Base-by-base conservation (phyloP, 2,888 invertebrate species). In the Steinernema hermaphroditum region DNA sequence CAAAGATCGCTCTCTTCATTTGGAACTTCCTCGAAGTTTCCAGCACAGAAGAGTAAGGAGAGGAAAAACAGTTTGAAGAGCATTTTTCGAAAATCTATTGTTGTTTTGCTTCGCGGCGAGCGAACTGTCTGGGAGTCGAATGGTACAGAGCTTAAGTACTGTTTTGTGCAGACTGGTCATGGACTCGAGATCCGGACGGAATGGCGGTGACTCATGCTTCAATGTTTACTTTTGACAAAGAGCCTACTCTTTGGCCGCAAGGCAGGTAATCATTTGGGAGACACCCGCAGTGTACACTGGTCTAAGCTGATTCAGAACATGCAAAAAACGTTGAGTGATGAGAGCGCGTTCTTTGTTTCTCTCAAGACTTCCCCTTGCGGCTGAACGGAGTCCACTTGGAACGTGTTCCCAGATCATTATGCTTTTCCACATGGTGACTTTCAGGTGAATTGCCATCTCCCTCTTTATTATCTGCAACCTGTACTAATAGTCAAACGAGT, bases 101-200 rank as follows among this genome's bases (percentile, higher is more conserved):
- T 62, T 62, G 62, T 62, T 62, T 62, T 54, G 32, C 34, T 29
- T 62, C 62, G 62, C 22, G 14, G 32, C 22, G 29, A 34, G 62
- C 14, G 22, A 16, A 54, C 29, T 62, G 62, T 29, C 29, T 62
- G 62, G 9, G 27, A 62, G 62, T 12, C 62, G 29, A 32, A 16
- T 4, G 62, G 16, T 16, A 29, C 24, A 29, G 62, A 62, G 62
- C 62, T 62, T 62, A 62, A 62, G 62, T 62, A 62, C 62, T 62
- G 29, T 62, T 29, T 29, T 24, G 27, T 32, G 16, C 62, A 32
- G 62, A 62, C 62, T 62, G 62, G 62, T 62, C 62, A 62, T 62
- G 62, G 62, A 62, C 32, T 62, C 62, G 29, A 62, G 62, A 62
- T 62, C 62, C 62, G 62, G 62, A 62, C 62, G 62, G 34, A 62